Evolutionary conservation across 2,888 invertebrate species (phyloP).

Genomic region (Euproctis similis): DNA sequence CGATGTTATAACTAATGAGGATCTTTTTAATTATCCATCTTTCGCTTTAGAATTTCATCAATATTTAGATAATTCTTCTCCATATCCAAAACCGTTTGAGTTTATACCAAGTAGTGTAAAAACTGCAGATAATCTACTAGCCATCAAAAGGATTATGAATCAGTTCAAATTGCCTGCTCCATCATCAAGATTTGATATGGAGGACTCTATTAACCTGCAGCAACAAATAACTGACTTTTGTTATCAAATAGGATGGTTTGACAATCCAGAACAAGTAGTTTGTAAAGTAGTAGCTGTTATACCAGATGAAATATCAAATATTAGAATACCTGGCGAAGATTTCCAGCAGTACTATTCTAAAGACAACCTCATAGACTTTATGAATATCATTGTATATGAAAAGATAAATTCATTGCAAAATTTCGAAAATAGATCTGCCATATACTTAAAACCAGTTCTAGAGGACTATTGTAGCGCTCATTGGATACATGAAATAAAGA

Average conservation of each 20-base stretch:
- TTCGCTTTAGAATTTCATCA: slow-evolving; percentile 80
- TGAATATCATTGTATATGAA: slow-evolving; percentile 73
- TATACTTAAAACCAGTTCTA: slow-evolving; percentile 74
- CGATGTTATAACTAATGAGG: slow-evolving; percentile 75
- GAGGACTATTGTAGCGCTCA: slow-evolving; percentile 68
- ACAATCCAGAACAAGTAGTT: slow-evolving; percentile 60
- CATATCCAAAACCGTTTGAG: slow-evolving; percentile 79
- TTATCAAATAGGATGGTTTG: slow-evolving; percentile 63
- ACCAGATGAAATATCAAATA: slow-evolving; percentile 51
- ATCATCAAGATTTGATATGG: slow-evolving; percentile 54
- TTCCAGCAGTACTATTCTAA: slow-evolving; percentile 53
- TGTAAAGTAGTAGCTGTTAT: slow-evolving; percentile 65
- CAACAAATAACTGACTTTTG: slow-evolving; percentile 67
- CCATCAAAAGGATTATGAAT: slow-evolving; percentile 70
- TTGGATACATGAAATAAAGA: slow-evolving; percentile 75
- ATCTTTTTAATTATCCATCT: slow-evolving; percentile 74
- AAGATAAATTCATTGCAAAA: slow-evolving; percentile 65
- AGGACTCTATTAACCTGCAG: slow-evolving; percentile 55
- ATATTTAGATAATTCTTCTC: slow-evolving; percentile 63
- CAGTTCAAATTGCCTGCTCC: slow-evolving; percentile 73
- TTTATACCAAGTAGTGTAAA: slow-evolving; percentile 80
- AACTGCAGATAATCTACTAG: slow-evolving; percentile 58
- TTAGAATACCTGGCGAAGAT: slow-evolving; percentile 46
- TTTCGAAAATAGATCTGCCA: slow-evolving; percentile 65
- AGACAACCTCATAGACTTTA: slow-evolving; percentile 70